Evolutionary conservation across 2,888 invertebrate genomes (phyloP), one percentile per base, ranked within the genome.

Genomic region (Protodeltote pygarga): DNA sequence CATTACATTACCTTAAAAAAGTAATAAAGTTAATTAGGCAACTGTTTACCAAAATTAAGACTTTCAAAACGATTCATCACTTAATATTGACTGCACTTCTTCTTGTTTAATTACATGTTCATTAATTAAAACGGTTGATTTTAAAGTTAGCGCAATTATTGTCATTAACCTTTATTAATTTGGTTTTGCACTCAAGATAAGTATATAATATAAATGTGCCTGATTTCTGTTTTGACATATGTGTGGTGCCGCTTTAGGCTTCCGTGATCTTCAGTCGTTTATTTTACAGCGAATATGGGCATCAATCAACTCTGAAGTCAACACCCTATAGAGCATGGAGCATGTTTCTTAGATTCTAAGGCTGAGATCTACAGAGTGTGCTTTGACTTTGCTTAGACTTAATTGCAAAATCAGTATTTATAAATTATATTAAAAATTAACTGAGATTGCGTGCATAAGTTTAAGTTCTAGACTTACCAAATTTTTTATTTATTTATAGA

Each of bases 111-210:
- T 39, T 44, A 0, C 24, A 8, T 27, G 24, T 57, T 27, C 49
- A 23, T 57, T 41, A 17, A 48, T 48, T 63, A 48, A 47, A 27
- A 46, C 16, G 11, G 9, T 20, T 35, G 37, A 19, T 38, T 34
- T 24, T 29, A 13, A 29, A 38, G 57, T 38, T 23, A 15, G 25
- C 41, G 33, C n/a, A 24, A 41, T 58, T 58, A 63, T 41, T 27
- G 23, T 41, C 48, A 58, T 58, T 58, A 58, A 63, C 57, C 64
- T 58, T 57, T 57, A 32, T 38, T 28, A 23, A 45, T 47, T 57
- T 33, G 35, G 35, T 19, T 13, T 41, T 19, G 33, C 4, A n/a
- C 11, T 24, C 13, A 27, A 14, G 57, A 45, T 39, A 28, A 34
- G 34, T 9, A 6, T 16, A 24, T 10, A 11, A 11, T 11, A 10